Evolutionary conservation across 2,113 vertebrate species (phyloP).

Genomic region (Corydoras sp.): DNA sequence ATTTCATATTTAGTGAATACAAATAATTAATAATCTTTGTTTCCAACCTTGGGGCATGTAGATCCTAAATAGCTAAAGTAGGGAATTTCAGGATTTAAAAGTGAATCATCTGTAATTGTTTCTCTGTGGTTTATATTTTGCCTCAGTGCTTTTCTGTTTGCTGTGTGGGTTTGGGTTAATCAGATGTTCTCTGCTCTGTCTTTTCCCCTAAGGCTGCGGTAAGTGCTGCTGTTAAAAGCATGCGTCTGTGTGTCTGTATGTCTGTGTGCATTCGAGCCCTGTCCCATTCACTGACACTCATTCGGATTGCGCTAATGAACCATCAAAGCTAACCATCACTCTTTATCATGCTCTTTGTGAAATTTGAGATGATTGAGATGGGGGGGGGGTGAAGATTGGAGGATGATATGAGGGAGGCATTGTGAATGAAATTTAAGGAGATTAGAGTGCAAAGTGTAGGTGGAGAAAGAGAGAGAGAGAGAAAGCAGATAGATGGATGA

Average conservation of each 20-base stretch:
- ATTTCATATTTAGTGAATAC: too few species aligned
- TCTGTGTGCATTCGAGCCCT: conserved; percentile 18
- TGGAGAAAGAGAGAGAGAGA: neutral
- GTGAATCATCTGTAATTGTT: too few species aligned
- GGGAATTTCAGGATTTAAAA: too few species aligned
- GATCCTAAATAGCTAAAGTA: too few species aligned
- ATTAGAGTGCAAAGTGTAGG: too few species aligned
- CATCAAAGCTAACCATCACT: neutral
- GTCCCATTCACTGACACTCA: conserved; percentile 11
- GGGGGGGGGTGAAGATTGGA: too few species aligned
- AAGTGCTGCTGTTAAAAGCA: conserved; percentile 63
- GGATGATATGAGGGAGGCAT: too few species aligned
- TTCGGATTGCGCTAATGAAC: conserved; percentile 11
- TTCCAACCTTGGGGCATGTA: too few species aligned
- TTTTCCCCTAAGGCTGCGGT: conserved; percentile 80
- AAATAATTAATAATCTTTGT: too few species aligned
- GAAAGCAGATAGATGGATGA: neutral
- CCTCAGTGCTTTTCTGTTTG: neutral
- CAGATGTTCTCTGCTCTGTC: conserved; percentile 45
- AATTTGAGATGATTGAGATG: neutral
- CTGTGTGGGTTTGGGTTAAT: conserved; percentile 28
- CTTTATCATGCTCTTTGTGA: neutral
- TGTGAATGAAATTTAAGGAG: too few species aligned
- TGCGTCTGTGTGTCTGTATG: conserved; percentile 35
- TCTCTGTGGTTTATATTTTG: too few species aligned